Conservation (phyloP, 2,888 invertebrate genomes). For the Agrotis segetum region DNA sequence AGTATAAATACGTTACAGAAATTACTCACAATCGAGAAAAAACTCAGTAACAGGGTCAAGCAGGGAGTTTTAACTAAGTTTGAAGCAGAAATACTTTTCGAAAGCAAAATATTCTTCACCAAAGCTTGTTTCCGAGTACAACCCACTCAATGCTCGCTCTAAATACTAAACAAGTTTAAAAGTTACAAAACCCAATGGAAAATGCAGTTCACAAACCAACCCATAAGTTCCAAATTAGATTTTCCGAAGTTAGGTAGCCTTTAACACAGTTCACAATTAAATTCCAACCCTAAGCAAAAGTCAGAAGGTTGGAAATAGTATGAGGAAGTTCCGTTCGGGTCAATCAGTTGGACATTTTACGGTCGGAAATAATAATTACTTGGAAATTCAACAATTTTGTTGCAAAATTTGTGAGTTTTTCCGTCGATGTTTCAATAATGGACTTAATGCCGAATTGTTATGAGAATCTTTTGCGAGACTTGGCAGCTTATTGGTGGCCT, state of each 20-base stretch:
- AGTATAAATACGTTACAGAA: neutral
- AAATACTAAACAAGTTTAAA: slow-evolving; percentile 57
- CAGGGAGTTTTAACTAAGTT: slow-evolving; percentile 16
- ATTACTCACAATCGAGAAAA: slow-evolving; percentile 9
- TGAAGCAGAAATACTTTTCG: slow-evolving; percentile 13
- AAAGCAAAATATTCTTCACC: slow-evolving; percentile 32
- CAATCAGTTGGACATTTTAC: slow-evolving; percentile 61
- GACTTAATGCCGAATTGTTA: slow-evolving; percentile 28
- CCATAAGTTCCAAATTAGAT: slow-evolving; percentile 64
- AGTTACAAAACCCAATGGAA: slow-evolving; percentile 53
- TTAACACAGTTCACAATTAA: slow-evolving; percentile 49
- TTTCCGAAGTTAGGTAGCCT: slow-evolving; percentile 55
- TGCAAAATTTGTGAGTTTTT: slow-evolving; percentile 31
- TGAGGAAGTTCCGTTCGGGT: slow-evolving; percentile 42
- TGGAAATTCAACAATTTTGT: slow-evolving; percentile 49
- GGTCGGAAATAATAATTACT: slow-evolving; percentile 63
- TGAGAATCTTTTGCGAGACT: slow-evolving; percentile 32
- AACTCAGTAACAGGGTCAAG: slow-evolving; percentile 13
- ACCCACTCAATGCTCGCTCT: slow-evolving; percentile 39
- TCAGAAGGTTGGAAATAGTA: slow-evolving; percentile 48
- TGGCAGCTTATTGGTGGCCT: slow-evolving; percentile 33
- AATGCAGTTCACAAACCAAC: slow-evolving; percentile 62
- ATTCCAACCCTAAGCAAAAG: slow-evolving; percentile 47
- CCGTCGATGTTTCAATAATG: slow-evolving; percentile 21
- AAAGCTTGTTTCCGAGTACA: slow-evolving; percentile 23